These are phyloP conservation scores for Lycophotia porphyrea DNA, from an alignment of 2,888 invertebrate species.

Conservation along the genomic window DNA sequence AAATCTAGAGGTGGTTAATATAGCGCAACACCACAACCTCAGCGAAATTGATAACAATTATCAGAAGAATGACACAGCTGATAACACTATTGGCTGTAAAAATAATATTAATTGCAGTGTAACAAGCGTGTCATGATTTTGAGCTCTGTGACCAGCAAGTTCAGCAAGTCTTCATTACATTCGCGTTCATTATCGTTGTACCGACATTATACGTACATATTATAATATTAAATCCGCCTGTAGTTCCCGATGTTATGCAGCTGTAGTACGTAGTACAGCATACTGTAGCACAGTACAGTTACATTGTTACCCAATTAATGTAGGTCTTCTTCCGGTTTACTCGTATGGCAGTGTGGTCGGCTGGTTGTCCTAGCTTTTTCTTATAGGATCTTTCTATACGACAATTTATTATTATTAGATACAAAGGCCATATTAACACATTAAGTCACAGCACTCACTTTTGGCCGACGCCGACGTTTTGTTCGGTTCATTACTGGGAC, in stretches of 20 bases:
- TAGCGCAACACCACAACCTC: too few species aligned
- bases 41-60: conserved; percentile 38
- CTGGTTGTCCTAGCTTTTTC: neutral
- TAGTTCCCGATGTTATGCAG: neutral
- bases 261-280: neutral
- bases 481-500: neutral
- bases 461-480: neutral
- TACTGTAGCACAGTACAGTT: neutral
- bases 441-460: neutral
- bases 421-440: neutral
- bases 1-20: too few species aligned
- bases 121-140: neutral
- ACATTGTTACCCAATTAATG: neutral
- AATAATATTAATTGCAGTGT: neutral
- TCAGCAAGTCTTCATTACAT: neutral
- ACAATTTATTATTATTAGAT: neutral
- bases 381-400: neutral
- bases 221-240: neutral
- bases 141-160: neutral
- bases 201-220: too few species aligned
- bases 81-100: conserved; percentile 10
- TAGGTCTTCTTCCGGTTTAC: neutral
- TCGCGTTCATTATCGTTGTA: neutral
- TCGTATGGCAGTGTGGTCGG: neutral
- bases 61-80: conserved; percentile 29